These are phyloP conservation scores for Brachypteracias leptosomus DNA, from an alignment of 2,113 vertebrate species.

Conservation along the genomic window DNA sequence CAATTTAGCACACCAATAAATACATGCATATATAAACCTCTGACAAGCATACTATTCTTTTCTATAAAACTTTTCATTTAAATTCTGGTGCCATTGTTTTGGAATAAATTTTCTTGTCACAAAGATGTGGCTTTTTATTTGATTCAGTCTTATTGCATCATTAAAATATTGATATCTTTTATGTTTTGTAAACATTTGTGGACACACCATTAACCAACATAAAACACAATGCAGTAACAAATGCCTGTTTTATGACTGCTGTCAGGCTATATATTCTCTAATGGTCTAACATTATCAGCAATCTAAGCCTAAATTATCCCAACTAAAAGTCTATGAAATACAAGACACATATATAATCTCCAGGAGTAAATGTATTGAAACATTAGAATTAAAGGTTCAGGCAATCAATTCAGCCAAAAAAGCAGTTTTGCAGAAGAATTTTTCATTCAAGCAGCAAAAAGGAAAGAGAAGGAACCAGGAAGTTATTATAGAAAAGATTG, in stretches of 20 bases:
- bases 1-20: constrained; percentile 77
- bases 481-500: constrained; percentile 18
- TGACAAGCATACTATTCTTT: constrained; percentile 55
- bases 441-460: constrained; percentile 44
- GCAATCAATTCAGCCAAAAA: constrained; percentile 72
- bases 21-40: constrained; percentile 56
- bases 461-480: constrained; percentile 10
- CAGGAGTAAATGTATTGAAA: constrained; percentile 65
- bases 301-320: constrained; percentile 75
- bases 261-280: constrained; percentile 81
- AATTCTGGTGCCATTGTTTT: constrained; percentile 73
- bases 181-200: constrained; percentile 78
- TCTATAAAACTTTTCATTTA: constrained; percentile 74
- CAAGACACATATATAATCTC: constrained; percentile 71
- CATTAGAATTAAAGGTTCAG: constrained; percentile 69
- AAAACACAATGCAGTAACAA: constrained; percentile 77
- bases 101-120: constrained; percentile 75
- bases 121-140: constrained; percentile 75
- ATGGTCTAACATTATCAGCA: constrained; percentile 72
- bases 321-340: constrained; percentile 73
- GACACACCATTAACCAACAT: constrained; percentile 71
- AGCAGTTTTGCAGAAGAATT: constrained; percentile 47
- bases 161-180: constrained; percentile 81
- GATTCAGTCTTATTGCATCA: constrained; percentile 73
- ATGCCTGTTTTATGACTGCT: constrained; percentile 79